Evolutionary conservation across 1,140 invertebrate genomes (phyloP).

Genomic region (Papilio dardanus): DNA sequence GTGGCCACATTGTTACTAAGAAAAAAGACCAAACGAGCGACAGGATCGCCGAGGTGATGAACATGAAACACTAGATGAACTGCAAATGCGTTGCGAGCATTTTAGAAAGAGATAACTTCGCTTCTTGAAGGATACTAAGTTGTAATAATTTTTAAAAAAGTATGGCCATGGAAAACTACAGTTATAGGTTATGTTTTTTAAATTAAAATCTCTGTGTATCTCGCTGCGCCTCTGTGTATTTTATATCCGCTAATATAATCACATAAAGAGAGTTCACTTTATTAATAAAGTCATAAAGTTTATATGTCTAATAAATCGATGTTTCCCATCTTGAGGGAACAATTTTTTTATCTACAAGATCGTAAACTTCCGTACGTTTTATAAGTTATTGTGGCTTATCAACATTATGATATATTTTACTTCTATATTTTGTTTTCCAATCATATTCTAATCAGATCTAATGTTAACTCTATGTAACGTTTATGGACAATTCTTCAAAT

Average conservation of each 20-base stretch:
- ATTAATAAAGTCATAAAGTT: conserved; percentile 14
- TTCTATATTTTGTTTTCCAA: neutral
- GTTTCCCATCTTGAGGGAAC: conserved; percentile 3
- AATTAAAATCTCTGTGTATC: neutral
- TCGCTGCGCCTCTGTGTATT: neutral
- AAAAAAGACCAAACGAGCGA: too few species aligned
- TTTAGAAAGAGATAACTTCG: too few species aligned
- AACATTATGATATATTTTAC: neutral
- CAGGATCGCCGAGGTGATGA: too few species aligned
- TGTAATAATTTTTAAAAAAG: too few species aligned
- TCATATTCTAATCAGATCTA: neutral
- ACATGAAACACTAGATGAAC: too few species aligned
- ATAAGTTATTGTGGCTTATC: neutral
- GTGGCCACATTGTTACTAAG: too few species aligned
- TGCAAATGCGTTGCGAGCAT: too few species aligned
- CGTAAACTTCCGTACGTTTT: conserved; percentile 20
- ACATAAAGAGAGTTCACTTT: conserved; percentile 5
- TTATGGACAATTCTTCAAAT: neutral
- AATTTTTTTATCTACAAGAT: conserved; percentile 20
- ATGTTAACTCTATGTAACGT: neutral
- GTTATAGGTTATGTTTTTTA: too few species aligned
- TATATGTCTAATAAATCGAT: conserved; percentile 9
- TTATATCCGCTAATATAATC: conserved; percentile 2
- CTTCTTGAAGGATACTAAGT: too few species aligned
- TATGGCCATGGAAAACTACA: too few species aligned